Evolutionary conservation across 2,888 invertebrate species (phyloP).

Genomic region (Aspidiotus rigidus): DNA sequence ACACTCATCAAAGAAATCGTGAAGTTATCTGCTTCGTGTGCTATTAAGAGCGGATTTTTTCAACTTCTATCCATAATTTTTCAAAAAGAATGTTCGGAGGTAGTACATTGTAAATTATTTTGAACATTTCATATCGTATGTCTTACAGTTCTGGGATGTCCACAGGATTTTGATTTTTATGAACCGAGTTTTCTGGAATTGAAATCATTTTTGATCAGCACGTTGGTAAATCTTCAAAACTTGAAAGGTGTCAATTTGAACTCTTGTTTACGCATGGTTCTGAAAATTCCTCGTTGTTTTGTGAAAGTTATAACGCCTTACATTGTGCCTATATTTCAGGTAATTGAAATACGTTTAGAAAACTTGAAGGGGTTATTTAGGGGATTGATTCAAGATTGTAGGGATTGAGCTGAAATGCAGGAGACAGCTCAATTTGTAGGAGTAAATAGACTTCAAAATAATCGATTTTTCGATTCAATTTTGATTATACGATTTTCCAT

Average conservation of each 20-base stretch:
- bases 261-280: slow-evolving; percentile 22
- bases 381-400: too few relatives aligned
- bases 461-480: too few relatives aligned
- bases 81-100: slow-evolving; percentile 7
- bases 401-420: too few relatives aligned
- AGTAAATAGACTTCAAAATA: too few relatives aligned
- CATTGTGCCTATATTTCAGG: slow-evolving; percentile 11
- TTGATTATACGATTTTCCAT: too few relatives aligned
- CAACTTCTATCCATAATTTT: slow-evolving; percentile 15
- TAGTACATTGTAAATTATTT: neutral
- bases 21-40: neutral
- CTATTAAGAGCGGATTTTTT: slow-evolving; percentile 23
- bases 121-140: neutral
- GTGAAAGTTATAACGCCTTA: slow-evolving; percentile 1
- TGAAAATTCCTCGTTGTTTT: neutral
- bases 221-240: slow-evolving; percentile 1
- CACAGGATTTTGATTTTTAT: neutral
- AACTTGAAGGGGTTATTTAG: too few relatives aligned
- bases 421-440: too few relatives aligned
- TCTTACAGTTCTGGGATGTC: neutral
- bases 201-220: neutral
- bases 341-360: slow-evolving; percentile 1
- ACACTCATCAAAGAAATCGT: slow-evolving; percentile 1
- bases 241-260: slow-evolving; percentile 11
- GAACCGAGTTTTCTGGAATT: neutral